Base-by-base conservation (phyloP, 2,113 vertebrate genomes). In the Corythornis cristatus region DNA sequence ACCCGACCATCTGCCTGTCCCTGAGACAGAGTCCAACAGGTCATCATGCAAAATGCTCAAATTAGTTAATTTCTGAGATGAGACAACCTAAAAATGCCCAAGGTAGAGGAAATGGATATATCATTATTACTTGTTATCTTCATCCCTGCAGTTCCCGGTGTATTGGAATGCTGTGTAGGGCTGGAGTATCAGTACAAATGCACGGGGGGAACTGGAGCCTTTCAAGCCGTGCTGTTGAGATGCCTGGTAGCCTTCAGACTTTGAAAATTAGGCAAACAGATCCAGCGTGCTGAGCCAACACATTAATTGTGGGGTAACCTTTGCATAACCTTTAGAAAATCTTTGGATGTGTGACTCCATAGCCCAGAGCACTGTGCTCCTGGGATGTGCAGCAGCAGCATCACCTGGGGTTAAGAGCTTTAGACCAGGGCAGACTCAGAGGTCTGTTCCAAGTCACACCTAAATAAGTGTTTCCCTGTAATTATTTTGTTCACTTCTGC, bases 321-420 rank as follows among this genome's bases (percentile, higher is more conserved):
- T 96, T 94, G 96, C 78, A 58, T 64, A 97, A 95, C 96, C 97
- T 97, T 96, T 82, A 94, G 94, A 85, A 22, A 93, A 92, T 48
- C 92, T 77, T 54, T 4, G 83, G 46, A 66, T 2, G 50, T 76
- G 95, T 37, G 90, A 86, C 58, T 83, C 86, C 94, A 14, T 83
- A 91, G 85, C 87, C 93, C 81, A 31, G 93, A 73, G 88, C 72
- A 23, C 16, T 10, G 3, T 2, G 26, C 89, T 85, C 62, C 87
- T 11, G 12, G 29, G 83, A n/a, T 13, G 64, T 3, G 9, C 71
- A 29, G 91, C 93, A 29, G 90, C 93, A 75, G 84, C 89, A 71
- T 83, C 86, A 0, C 86, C 66, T 26, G 90, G 87, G 93, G 70
- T 66, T 81, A 56, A 72, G 94, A 78, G 74, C 85, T 86, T 88